These are phyloP conservation scores for Xylota segnis DNA, from an alignment of 2,888 invertebrate genomes.

Conservation along the genomic window DNA sequence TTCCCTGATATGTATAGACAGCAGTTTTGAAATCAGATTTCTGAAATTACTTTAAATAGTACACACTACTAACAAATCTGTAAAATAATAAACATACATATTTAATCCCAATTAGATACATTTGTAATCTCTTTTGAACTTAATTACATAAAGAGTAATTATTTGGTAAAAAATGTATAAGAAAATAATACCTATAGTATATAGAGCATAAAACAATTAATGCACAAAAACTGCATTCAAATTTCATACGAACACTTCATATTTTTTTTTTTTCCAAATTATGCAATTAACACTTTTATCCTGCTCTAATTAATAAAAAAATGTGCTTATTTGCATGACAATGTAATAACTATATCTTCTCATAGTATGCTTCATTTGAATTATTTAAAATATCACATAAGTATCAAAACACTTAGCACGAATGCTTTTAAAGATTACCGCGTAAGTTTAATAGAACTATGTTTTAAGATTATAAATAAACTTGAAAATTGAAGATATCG, in stretches of 20 bases:
- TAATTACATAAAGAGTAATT: slow-evolving; percentile 31
- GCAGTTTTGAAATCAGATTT: slow-evolving; percentile 41
- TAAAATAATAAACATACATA: slow-evolving; percentile 20
- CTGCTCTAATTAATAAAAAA: slow-evolving; percentile 31
- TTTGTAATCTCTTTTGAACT: slow-evolving; percentile 23
- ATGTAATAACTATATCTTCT: slow-evolving; percentile 37
- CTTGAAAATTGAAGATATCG: not conserved
- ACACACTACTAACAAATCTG: slow-evolving; percentile 37
- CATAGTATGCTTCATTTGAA: slow-evolving; percentile 31
- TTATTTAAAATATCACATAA: slow-evolving; percentile 42
- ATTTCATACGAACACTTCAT: slow-evolving; percentile 57
- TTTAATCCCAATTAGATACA: slow-evolving; percentile 43
- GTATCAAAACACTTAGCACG: slow-evolving; percentile 38
- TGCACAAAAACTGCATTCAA: slow-evolving; percentile 61
- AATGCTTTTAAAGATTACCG: slow-evolving; percentile 23
- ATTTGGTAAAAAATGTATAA: slow-evolving; percentile 38
- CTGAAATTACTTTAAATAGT: slow-evolving; percentile 57
- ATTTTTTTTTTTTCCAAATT: slow-evolving; percentile 38
- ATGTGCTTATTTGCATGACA: slow-evolving; percentile 63
- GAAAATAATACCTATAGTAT: slow-evolving; percentile 37
- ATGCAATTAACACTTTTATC: slow-evolving; percentile 45
- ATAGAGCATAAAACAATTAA: slow-evolving; percentile 41
- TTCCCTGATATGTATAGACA: slow-evolving; percentile 64
- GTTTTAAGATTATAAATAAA: not conserved
- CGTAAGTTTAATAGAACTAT: slow-evolving; percentile 1